A percentile compares a stretch with the other conserved stretches of the same genome.
Evolutionary conservation across 2,797 vertebrate genomes (phyloP).

Genomic region (Arrhamphus sclerolepis): DNA sequence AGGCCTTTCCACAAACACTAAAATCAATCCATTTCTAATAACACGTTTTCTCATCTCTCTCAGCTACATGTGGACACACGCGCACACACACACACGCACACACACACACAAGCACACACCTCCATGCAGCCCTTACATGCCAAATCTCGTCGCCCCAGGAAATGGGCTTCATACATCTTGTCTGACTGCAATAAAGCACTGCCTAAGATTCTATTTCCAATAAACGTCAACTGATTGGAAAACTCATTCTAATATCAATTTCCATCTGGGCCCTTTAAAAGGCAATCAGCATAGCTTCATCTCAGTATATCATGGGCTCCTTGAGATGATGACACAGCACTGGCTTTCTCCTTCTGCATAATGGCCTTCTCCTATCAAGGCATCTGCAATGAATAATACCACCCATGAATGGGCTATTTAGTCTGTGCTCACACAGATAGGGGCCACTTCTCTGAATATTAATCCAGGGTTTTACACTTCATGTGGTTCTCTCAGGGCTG

Average conservation of each 20-base stretch:
- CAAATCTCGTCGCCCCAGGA: conserved; percentile 78
- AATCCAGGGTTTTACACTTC: conserved; percentile 76
- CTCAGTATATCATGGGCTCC: conserved; percentile 83
- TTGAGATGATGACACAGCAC: conserved; percentile 87
- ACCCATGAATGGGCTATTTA: conserved; percentile 84
- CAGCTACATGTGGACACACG: conserved; percentile 23
- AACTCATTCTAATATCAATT: conserved; percentile 87
- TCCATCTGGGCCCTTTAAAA: conserved; percentile 86
- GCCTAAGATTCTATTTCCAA: conserved; percentile 83
- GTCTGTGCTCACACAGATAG: conserved; percentile 75
- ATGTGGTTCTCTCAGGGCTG: conserved; percentile 67
- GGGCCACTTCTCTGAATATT: conserved; percentile 78
- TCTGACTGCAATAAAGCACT: conserved; percentile 82
- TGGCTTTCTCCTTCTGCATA: conserved; percentile 80
- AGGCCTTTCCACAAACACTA: conserved; percentile 45
- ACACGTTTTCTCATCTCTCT: conserved; percentile 55
- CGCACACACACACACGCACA: conserved; percentile 39
- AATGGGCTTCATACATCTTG: conserved; percentile 83
- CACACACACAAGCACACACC: conserved; percentile 41
- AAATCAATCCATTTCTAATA: conserved; percentile 72
- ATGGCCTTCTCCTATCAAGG: conserved; percentile 83
- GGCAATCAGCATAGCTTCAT: conserved; percentile 86
- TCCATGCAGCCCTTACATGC: conserved; percentile 47
- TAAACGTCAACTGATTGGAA: conserved; percentile 86
- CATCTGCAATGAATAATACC: conserved; percentile 85